Evolutionary conservation across 2,797 vertebrate species (phyloP), one percentile per base, ranked within the genome.

Genomic region (Perodicticus potto): DNA sequence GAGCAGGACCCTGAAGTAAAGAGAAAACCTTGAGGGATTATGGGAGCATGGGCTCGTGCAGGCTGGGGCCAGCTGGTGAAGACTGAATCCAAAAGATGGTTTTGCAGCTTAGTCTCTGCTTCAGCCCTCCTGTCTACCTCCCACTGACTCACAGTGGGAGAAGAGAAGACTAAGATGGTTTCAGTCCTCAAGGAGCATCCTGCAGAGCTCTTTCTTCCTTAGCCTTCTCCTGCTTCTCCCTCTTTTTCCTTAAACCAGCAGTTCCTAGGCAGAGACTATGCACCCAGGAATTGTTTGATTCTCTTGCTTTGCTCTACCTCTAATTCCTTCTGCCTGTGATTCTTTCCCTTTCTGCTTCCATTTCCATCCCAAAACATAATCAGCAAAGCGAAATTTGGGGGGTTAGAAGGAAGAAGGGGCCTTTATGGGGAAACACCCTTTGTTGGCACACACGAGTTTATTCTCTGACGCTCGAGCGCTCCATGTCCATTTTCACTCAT

Each of bases 1-100:
- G 65, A 94, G 89, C 22, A 94, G 76, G 43, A 93, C 59, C 40
- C 40, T 69, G 61, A 69, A 43, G 27, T 29, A 86, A 65, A 77
- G 4, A 57, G 74, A 69, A 87, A 87, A 77, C 59, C 84, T 3
- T 53, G 77, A 86, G 53, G 69, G 89, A 29, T 67, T 20, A 34
- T 27, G 23, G 27, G 7, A 87, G 1, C 22, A 22, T 59, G 61
- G 57, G 40, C 49, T 59, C 65, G 19, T 0, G 6, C 22, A 45
- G 43, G 23, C 53, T 37, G 73, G 49, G 63, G 86, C 17, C 34
- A 25, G 37, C 77, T 34, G 73, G 5, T 29, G 43, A 76, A 55
- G 43, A 67, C 0, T 3, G 59, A 32, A 32, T 86, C 69, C 43
- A 29, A 70, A 67, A 92, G 49, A 37, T 45, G 27, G 45, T 6